Evolutionary conservation across 2,888 invertebrate species (phyloP).

Genomic region (Tipula unca): DNA sequence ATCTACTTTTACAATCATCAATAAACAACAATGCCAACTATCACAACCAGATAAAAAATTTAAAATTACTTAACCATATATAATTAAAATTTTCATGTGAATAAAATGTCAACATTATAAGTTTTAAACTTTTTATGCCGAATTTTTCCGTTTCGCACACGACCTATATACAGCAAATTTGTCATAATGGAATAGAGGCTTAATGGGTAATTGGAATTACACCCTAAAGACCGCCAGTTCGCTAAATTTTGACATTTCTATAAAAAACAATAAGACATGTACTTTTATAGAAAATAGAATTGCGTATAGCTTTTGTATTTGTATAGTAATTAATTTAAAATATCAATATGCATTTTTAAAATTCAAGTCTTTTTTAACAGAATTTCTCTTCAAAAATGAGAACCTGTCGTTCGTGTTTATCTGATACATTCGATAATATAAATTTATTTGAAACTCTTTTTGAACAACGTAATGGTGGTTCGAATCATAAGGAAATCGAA

Average conservation of each 20-base stretch:
- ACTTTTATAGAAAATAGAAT: neutral
- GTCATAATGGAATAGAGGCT: too few species aligned
- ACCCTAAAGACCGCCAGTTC: neutral
- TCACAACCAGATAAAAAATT: too few species aligned
- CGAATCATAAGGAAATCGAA: neutral
- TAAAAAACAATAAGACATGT: neutral
- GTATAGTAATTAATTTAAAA: neutral
- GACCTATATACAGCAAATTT: too few species aligned
- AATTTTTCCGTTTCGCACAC: too few species aligned
- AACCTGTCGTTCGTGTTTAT: slow-evolving; percentile 9
- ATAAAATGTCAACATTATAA: too few species aligned
- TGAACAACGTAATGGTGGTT: neutral
- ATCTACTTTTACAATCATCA: too few species aligned
- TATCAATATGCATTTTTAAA: neutral
- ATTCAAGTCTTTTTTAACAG: neutral
- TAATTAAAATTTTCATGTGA: too few species aligned
- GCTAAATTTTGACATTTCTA: neutral
- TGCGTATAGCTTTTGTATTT: neutral
- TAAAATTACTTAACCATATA: too few species aligned
- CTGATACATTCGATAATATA: neutral
- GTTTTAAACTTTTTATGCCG: too few species aligned
- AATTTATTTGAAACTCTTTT: slow-evolving; percentile 2
- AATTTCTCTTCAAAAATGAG: neutral
- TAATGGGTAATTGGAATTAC: too few species aligned
- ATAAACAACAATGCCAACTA: too few species aligned